Evolutionary conservation across 30 jellyfish, hydroid and myxozoan species (phyloP).

Genomic region (Morbakka virulenta): DNA sequence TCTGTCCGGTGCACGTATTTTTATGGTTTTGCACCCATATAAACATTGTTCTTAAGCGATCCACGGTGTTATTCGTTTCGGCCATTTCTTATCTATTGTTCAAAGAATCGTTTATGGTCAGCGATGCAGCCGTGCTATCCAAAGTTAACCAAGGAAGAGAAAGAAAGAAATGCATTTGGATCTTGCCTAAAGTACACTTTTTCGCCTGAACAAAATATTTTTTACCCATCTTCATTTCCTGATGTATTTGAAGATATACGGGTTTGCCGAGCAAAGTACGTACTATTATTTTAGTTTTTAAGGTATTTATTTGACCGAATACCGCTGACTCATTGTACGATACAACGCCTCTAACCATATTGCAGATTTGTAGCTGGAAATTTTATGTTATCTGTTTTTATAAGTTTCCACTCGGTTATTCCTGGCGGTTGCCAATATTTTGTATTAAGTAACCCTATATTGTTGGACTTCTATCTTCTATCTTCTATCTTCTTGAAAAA

Average conservation of each 20-base stretch:
- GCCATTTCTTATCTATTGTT: neutral
- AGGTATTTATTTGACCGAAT: neutral
- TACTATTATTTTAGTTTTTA: neutral
- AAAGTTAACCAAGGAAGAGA: slow-evolving; percentile 80
- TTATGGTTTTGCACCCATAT: too few relatives aligned
- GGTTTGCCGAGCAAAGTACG: slow-evolving; percentile 76
- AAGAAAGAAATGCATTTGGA: slow-evolving; percentile 71
- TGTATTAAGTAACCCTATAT: too few relatives aligned
- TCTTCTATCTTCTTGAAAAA: too few relatives aligned
- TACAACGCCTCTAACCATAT: neutral
- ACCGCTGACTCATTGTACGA: neutral
- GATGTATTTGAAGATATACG: slow-evolving; percentile 74
- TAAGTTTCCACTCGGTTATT: too few relatives aligned
- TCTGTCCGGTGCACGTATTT: too few relatives aligned
- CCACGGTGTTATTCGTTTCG: too few relatives aligned
- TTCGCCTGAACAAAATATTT: slow-evolving; percentile 37
- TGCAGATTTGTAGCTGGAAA: neutral
- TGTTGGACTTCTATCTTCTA: too few relatives aligned
- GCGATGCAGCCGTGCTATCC: slow-evolving; percentile 76
- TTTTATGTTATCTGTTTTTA: neutral
- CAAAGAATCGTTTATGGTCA: slow-evolving; percentile 61
- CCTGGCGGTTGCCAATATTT: too few relatives aligned
- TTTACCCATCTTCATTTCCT: slow-evolving; percentile 71
- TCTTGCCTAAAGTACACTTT: slow-evolving; percentile 48
- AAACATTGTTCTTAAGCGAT: too few relatives aligned